Conservation (phyloP, 2,888 invertebrate genomes). For the Nasonovia ribisnigri region DNA sequence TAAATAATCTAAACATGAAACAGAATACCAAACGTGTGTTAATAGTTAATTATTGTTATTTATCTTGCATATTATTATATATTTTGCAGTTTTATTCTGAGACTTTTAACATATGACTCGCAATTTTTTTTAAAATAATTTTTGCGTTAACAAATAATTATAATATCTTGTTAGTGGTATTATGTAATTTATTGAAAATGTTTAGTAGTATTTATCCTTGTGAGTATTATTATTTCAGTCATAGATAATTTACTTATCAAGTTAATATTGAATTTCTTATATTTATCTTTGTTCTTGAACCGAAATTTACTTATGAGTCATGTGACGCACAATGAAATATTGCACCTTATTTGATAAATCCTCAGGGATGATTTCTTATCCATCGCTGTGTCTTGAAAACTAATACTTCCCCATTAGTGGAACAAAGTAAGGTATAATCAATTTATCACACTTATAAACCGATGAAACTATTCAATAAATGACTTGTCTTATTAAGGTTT, state of each 20-base stretch:
- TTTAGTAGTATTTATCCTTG: neutral
- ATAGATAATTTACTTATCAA: neutral
- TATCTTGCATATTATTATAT: neutral
- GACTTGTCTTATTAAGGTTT: neutral
- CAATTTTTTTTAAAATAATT: neutral
- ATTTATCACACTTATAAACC: slow-evolving; percentile 38
- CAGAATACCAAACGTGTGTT: neutral
- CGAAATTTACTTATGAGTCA: slow-evolving; percentile 1
- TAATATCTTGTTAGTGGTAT: neutral
- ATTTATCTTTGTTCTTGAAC: slow-evolving; percentile 11
- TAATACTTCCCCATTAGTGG: slow-evolving; percentile 20
- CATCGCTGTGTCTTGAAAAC: neutral
- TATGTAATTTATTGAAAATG: neutral
- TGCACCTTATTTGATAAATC: neutral
- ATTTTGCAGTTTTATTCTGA: neutral
- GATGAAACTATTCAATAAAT: slow-evolving; percentile 46
- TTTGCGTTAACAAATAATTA: neutral
- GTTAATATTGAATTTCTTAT: neutral
- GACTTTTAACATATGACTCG: neutral
- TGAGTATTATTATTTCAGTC: neutral
- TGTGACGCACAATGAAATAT: neutral
- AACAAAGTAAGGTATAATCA: neutral
- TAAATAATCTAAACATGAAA: no score
- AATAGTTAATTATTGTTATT: neutral
- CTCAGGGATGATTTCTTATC: slow-evolving; percentile 32